These are phyloP conservation scores for Echinometra lucunter DNA, from an alignment of 53 echinoderm and acorn worm species.

Conservation along the genomic window DNA sequence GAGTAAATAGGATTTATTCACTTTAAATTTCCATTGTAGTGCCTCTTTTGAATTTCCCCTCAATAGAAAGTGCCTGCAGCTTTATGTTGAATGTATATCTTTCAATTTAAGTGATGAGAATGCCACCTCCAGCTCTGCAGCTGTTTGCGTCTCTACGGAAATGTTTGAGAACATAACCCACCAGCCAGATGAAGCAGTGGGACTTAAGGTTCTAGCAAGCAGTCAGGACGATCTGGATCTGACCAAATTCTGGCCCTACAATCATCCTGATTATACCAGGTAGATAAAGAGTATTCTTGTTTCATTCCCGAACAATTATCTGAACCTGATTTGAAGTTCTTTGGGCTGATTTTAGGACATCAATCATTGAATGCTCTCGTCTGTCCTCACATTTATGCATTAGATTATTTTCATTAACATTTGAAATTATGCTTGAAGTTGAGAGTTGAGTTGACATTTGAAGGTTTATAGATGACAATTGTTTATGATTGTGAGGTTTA, in stretches of 20 bases:
- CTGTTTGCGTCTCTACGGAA: slow-evolving; percentile 74
- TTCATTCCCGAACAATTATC: background rate
- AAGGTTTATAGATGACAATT: too few species aligned
- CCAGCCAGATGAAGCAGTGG: slow-evolving; percentile 69
- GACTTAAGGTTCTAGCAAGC: slow-evolving; percentile 63
- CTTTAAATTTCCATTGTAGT: too few species aligned
- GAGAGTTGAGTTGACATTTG: too few species aligned
- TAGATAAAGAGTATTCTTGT: background rate
- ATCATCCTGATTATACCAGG: slow-evolving; percentile 80
- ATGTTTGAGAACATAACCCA: slow-evolving; percentile 68
- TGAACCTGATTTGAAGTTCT: background rate
- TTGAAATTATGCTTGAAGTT: too few species aligned
- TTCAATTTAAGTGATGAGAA: background rate
- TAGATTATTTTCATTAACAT: too few species aligned
- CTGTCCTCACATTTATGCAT: too few species aligned
- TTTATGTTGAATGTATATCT: background rate
- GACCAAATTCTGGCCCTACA: slow-evolving; percentile 80
- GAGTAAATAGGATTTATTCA: background rate
- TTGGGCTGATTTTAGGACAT: too few species aligned
- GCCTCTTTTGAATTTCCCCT: background rate
- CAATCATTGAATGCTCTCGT: too few species aligned
- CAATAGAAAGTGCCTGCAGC: background rate
- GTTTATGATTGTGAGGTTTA: too few species aligned
- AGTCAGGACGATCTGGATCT: slow-evolving; percentile 71
- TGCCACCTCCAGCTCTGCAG: slow-evolving; percentile 40